Conservation (phyloP, 1,140 invertebrate genomes). For the Babylonia areolata region DNA sequence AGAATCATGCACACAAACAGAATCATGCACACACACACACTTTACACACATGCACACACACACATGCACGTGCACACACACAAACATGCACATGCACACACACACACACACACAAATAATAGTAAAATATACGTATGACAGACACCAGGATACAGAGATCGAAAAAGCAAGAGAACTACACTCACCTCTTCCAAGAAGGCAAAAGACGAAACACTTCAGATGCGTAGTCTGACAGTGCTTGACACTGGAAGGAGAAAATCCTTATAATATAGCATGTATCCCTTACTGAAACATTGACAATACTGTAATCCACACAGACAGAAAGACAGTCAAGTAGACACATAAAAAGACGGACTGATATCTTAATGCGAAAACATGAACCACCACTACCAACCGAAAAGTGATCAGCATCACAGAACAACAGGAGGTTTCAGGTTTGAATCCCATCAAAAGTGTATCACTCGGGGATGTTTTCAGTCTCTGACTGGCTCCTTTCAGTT, state of each 20-base stretch:
- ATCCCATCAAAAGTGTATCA: too few relatives aligned
- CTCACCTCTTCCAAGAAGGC: slow-evolving; percentile 49
- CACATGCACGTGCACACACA: not conserved
- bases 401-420: too few relatives aligned
- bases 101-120: not conserved
- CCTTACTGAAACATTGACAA: too few relatives aligned
- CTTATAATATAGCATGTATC: too few relatives aligned
- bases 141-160: not conserved
- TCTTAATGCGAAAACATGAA: too few relatives aligned
- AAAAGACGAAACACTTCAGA: slow-evolving; percentile 42
- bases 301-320: too few relatives aligned
- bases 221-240: slow-evolving; percentile 45
- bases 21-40: not conserved
- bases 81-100: not conserved
- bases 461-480: too few relatives aligned
- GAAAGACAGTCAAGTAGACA: not conserved
- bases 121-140: not conserved
- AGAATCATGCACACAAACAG: not conserved
- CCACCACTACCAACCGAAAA: too few relatives aligned
- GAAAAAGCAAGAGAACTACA: not conserved
- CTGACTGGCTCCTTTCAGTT: too few relatives aligned
- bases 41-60: not conserved
- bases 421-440: too few relatives aligned
- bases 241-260: slow-evolving; percentile 42
- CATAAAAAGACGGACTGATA: not conserved